A percentile compares a stretch with the other conserved stretches of the same genome.
Evolutionary conservation across 2,888 invertebrate genomes (phyloP).

Genomic region (Mellilla xanthometata): DNA sequence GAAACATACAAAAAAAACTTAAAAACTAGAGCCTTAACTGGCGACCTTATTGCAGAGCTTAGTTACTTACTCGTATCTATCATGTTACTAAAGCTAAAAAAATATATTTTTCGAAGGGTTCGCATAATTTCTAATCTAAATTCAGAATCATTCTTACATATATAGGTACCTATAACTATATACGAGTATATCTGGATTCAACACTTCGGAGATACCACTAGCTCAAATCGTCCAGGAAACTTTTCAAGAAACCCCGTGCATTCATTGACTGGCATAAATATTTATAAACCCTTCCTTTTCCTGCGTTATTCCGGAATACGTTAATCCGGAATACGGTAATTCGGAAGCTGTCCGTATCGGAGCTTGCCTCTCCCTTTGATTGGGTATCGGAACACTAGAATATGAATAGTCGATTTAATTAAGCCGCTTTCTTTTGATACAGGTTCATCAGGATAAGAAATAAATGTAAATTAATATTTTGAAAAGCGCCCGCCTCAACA

Average conservation of each 20-base stretch:
- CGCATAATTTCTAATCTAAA: no score
- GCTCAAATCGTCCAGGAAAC: slow-evolving; percentile 5
- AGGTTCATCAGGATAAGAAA: slow-evolving; percentile 12
- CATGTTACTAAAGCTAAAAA: no score
- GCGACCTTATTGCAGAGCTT: no score
- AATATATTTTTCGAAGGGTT: no score
- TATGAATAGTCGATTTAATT: slow-evolving; percentile 38
- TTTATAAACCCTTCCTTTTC: slow-evolving; percentile 17
- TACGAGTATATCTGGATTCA: no score
- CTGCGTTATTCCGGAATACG: not conserved
- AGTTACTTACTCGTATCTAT: no score
- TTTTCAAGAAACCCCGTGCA: slow-evolving; percentile 14
- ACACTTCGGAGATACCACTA: no score
- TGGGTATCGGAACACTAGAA: slow-evolving; percentile 35
- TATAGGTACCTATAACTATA: no score
- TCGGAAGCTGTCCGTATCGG: slow-evolving; percentile 6
- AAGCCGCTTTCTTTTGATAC: slow-evolving; percentile 31
- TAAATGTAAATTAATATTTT: not conserved
- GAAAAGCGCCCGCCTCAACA: no score
- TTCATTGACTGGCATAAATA: slow-evolving; percentile 19
- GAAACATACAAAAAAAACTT: no score
- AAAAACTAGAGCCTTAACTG: no score
- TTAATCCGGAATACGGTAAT: slow-evolving; percentile 10
- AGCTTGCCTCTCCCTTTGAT: slow-evolving; percentile 29
- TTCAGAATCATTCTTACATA: no score